Percentiles rank a stretch among this genome's conserved stretches.
phyloP scores from a whole-genome alignment of 2,888 invertebrate genomes.

The Schizaphis graminum region DNA sequence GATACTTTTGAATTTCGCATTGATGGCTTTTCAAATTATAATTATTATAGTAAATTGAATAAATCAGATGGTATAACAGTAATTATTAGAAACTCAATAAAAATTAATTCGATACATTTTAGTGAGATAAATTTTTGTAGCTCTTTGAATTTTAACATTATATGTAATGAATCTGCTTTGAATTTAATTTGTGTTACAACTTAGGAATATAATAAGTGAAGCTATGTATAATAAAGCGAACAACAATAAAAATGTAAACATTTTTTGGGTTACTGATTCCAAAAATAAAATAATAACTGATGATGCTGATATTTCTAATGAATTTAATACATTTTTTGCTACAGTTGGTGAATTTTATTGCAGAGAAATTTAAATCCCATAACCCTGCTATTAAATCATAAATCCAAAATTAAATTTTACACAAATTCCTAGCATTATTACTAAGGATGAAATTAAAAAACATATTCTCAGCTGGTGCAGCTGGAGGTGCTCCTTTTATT shows the following conservation, averaged over 20 bases:
- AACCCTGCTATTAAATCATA: background rate
- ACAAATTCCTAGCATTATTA: background rate
- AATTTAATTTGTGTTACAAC: background rate
- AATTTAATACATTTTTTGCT: too few species aligned
- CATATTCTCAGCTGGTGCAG: background rate
- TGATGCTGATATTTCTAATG: background rate
- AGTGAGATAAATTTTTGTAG: background rate
- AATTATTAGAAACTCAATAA: background rate
- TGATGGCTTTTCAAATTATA: background rate
- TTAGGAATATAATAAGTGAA: background rate
- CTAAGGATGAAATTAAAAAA: constrained; percentile 22
- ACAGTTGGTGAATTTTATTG: constrained; percentile 10
- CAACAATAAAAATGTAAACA: background rate
- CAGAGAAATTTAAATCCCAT: background rate
- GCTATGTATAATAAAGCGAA: background rate
- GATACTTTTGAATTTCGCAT: background rate
- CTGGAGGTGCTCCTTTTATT: background rate
- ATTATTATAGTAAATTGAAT: constrained; percentile 28
- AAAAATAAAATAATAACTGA: background rate
- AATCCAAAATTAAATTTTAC: background rate
- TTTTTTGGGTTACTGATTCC: background rate
- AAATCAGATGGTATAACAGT: background rate
- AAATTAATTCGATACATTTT: background rate
- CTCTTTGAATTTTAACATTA: background rate
- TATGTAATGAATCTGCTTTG: background rate